Base-by-base conservation (phyloP, 2,113 vertebrate species). In the Colius striatus region DNA sequence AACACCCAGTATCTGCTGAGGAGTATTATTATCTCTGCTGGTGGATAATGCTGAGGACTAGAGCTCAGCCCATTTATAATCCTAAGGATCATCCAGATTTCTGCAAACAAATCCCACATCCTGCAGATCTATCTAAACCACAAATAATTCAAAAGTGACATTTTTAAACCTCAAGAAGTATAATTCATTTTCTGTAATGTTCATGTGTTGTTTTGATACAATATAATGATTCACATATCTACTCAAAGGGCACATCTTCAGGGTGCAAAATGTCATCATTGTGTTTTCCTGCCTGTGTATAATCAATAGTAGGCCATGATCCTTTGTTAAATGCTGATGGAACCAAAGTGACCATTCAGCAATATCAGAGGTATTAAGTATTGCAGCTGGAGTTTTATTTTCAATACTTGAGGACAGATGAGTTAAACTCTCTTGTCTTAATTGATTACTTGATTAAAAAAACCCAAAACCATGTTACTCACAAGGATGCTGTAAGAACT, bases 381-480 rank as follows among this genome's bases (percentile, higher is more conserved):
- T n/a, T 32, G n/a, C 32, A 60, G 34, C 3, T 18, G 19, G 2
- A 2, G 2, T 8, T 72, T 53, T 55, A 36, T 36, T 63, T 17
- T 58, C 10, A 77, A 27, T 36, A 70, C 34, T 48, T 88, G 16
- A 45, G 34, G 22, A 29, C 6, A 83, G 29, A 43, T 55, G 16
- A 80, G 20, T 57, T 76, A 83, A 94, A 53, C 1, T 2, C 3
- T 89, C 47, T 80, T 77, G 12, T 48, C 58, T 87, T 72, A 10
- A 41, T 76, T n/a, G n/a, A 90, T 87, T 57, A 14, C 27, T 67
- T 48, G 48, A 62, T 30, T 23, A 61, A 78, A 65, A 51, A 61
- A 47, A 29, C 7, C 38, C 16, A 18, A 17, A 1, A 4, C 2
- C 5, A 13, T 2, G 9, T 27, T 60, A 47, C 14, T 26, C 36